These are phyloP conservation scores for Plectropomus leopardus DNA, from an alignment of 2,113 vertebrate species.

Conservation along the genomic window DNA sequence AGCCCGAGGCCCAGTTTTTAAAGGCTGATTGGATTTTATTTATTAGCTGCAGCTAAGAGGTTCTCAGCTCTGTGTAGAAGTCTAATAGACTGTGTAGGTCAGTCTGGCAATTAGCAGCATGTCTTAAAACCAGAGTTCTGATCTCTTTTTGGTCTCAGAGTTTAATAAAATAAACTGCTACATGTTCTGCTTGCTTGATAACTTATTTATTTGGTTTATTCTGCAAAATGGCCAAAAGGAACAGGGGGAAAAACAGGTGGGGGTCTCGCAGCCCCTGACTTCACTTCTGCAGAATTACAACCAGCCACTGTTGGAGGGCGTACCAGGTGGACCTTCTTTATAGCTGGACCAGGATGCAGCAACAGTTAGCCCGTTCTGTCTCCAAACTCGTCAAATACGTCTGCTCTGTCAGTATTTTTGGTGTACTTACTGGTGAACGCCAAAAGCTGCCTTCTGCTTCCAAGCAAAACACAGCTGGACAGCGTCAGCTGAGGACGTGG, in stretches of 20 bases:
- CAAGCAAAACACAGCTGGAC: too few species aligned
- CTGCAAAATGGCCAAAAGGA: too few species aligned
- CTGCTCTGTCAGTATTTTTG: too few species aligned
- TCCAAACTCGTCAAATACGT: too few species aligned
- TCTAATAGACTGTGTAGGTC: neutral
- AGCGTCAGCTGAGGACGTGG: too few species aligned
- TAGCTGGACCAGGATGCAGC: neutral
- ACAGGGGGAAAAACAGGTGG: too few species aligned
- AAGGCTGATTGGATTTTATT: conserved; percentile 66
- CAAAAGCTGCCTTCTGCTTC: too few species aligned
- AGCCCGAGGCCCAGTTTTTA: conserved; percentile 20
- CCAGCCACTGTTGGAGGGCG: neutral
- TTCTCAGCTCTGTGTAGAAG: neutral
- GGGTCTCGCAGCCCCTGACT: neutral
- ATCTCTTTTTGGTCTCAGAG: neutral
- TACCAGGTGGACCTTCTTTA: neutral
- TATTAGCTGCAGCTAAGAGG: conserved; percentile 28
- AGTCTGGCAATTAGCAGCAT: conserved; percentile 11
- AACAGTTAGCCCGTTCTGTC: too few species aligned
- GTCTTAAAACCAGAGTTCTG: neutral
- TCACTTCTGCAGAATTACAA: neutral
- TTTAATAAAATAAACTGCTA: neutral
- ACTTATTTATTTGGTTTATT: too few species aligned
- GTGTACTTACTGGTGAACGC: too few species aligned
- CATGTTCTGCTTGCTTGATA: too few species aligned